Evolutionary conservation across 2,113 vertebrate species (phyloP).

Genomic region (Marmota monax): DNA sequence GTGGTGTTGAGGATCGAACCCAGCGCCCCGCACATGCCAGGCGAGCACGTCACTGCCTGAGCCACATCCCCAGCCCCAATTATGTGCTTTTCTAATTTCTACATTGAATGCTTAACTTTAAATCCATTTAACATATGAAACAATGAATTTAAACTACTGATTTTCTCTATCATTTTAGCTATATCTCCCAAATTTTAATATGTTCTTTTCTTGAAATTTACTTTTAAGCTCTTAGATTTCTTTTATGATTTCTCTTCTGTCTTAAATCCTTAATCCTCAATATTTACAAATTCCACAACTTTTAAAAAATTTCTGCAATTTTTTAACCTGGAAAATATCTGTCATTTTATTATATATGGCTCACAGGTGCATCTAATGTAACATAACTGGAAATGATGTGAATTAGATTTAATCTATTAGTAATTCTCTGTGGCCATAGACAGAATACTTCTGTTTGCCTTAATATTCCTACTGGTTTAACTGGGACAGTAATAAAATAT

Average conservation of each 20-base stretch:
- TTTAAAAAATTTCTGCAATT: neutral
- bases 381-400: neutral
- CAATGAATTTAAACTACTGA: neutral
- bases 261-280: neutral
- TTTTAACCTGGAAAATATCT: neutral
- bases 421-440: neutral
- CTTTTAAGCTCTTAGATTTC: neutral
- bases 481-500: conserved; percentile 9
- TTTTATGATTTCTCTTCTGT: conserved; percentile 29
- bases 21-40: no score
- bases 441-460: neutral
- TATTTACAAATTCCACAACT: neutral
- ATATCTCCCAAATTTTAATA: neutral
- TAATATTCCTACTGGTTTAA: neutral
- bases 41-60: no score
- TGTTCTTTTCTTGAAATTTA: neutral
- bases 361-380: neutral
- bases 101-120: neutral
- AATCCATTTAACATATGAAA: neutral
- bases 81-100: neutral
- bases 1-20: no score
- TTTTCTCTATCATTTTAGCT: neutral
- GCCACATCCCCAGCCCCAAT: neutral
- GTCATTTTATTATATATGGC: neutral
- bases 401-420: neutral